Percentiles rank a stretch among this genome's conserved stretches.
Conservation (phyloP, 1,140 invertebrate species). For the Drusus annulatus region DNA sequence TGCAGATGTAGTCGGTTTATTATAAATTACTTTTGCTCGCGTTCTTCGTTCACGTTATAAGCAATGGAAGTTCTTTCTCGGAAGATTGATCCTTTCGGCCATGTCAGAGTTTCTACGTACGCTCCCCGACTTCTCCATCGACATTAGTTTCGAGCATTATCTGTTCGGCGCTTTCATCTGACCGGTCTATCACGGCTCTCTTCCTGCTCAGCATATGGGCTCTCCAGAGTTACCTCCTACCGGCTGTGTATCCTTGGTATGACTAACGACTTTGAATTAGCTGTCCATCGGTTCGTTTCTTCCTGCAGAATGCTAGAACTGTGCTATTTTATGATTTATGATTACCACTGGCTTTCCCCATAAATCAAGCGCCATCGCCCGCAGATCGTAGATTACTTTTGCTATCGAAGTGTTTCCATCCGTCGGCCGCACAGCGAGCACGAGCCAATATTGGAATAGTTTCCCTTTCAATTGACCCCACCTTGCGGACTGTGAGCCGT, state of each 20-base stretch:
- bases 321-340: constrained; percentile 36
- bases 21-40: too few species aligned
- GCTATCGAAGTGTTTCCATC: constrained; percentile 28
- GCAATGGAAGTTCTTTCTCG: too few species aligned
- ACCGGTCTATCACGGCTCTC: too few species aligned
- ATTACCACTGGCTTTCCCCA: constrained; percentile 25
- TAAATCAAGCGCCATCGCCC: constrained; percentile 27
- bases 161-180: too few species aligned
- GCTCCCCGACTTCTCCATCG: too few species aligned
- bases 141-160: too few species aligned
- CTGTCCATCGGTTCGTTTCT: neutral
- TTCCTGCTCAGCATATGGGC: too few species aligned
- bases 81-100: too few species aligned
- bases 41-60: too few species aligned
- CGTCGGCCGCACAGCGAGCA: constrained; percentile 1
- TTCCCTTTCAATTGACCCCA: constrained; percentile 23
- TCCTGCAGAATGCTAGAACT: constrained; percentile 14
- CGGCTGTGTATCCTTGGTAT: neutral
- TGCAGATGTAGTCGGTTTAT: too few species aligned
- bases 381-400: constrained; percentile 42
- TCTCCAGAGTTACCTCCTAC: too few species aligned
- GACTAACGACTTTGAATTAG: constrained; percentile 17
- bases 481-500: neutral
- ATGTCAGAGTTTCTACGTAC: too few species aligned
- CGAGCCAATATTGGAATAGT: constrained; percentile 1